phyloP scores from a whole-genome alignment of 2,113 vertebrate species.

The Syngnathus floridae region DNA sequence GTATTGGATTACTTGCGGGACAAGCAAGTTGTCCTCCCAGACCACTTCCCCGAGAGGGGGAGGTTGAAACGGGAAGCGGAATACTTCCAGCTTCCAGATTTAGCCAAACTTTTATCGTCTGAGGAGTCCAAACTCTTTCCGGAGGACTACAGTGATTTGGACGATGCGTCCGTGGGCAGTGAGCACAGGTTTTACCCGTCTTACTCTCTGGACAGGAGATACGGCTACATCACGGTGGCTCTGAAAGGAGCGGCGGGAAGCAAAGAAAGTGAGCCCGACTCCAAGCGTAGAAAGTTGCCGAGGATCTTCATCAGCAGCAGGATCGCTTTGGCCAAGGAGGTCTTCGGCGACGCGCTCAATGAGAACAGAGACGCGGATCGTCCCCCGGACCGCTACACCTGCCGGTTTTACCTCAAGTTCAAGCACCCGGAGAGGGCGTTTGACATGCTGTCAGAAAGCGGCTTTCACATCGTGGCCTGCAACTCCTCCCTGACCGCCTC shows the following conservation, averaged over 20 bases:
- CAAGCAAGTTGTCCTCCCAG: slow-evolving; percentile 92
- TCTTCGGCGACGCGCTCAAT: slow-evolving; percentile 93
- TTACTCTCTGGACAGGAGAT: slow-evolving; percentile 79
- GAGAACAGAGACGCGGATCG: slow-evolving; percentile 90
- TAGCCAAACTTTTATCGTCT: slow-evolving; percentile 82
- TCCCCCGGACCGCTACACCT: slow-evolving; percentile 88
- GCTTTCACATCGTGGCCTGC: slow-evolving; percentile 97
- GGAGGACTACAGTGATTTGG: slow-evolving; percentile 87
- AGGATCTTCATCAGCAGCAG: slow-evolving; percentile 95
- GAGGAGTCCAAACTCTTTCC: slow-evolving; percentile 82
- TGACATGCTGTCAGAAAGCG: slow-evolving; percentile 95
- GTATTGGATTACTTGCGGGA: slow-evolving; percentile 98
- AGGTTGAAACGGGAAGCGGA: slow-evolving; percentile 93
- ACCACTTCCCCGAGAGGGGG: slow-evolving; percentile 94
- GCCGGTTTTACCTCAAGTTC: slow-evolving; percentile 93
- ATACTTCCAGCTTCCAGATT: slow-evolving; percentile 90
- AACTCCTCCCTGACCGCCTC: slow-evolving; percentile 90
- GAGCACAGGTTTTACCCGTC: slow-evolving; percentile 83
- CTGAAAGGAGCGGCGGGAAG: slow-evolving; percentile 75
- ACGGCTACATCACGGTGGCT: slow-evolving; percentile 92
- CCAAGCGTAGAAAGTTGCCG: slow-evolving; percentile 84
- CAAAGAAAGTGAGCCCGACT: slow-evolving; percentile 81
- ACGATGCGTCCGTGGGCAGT: slow-evolving; percentile 86
- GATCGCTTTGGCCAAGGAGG: slow-evolving; percentile 91
- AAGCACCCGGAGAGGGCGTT: slow-evolving; percentile 94